Base-by-base conservation (phyloP, 2,797 vertebrate species). In the Mus spretus region DNA sequence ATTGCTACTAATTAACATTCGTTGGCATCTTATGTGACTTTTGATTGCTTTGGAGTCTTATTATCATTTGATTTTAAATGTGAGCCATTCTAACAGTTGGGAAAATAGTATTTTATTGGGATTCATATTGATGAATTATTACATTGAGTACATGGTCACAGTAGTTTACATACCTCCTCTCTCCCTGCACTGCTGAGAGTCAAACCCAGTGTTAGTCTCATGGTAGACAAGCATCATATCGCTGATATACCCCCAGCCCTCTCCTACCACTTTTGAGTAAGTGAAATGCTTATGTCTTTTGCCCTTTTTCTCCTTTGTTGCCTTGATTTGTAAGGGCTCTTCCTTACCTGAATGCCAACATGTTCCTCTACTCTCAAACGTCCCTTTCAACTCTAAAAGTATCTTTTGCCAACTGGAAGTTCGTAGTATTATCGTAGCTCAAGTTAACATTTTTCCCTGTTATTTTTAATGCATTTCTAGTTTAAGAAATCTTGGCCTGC, bases 111-210 rank as follows among this genome's bases (percentile, higher is more conserved):
- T 77, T 96, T 90, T 34, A 77, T 5, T 37, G 34, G 57, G 47
- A 50, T 55, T 77, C 84, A 59, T 61, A 94, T 37, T 94, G 47
- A 40, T 90, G 24, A 93, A 89, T 74, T 78, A 81, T 78, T 93
- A 82, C 90, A 74, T 53, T 90, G 59, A 95, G 9, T 61, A 13
- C 6, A 65, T 96, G 47, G 55, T 55, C 34, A 72, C 34, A 61
- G 14, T 70, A 15, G 53, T 84, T 81, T 86, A 26, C 17, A 37
- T 17, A 19, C 28, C 40, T 77, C 50, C 28, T 17, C 37, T n/a
- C 22, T 44, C 53, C 37, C 53, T 37, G 55, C n/a, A 22, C 12
- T 67, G 28, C 26, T 31, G 6, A 24, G 26, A 40, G 26, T 11
- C 28, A 15, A 77, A 47, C 10, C 10, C 20, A 57, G 31, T 8